Evolutionary conservation across 2,888 invertebrate genomes (phyloP).

Genomic region (Mesopsocus fuscifrons): DNA sequence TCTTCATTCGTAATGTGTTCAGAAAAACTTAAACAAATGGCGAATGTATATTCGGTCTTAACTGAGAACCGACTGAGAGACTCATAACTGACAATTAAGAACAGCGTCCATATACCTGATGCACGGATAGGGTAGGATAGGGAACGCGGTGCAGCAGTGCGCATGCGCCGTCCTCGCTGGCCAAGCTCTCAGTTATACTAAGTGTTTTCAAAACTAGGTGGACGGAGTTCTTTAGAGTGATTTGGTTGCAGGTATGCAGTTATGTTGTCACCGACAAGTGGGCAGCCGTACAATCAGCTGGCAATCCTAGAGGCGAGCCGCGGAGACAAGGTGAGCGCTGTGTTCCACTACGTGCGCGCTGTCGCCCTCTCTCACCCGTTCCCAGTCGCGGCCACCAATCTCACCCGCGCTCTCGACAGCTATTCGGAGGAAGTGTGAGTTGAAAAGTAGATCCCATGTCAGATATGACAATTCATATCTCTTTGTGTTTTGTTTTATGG

Average conservation of each 20-base stretch:
- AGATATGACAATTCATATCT: background rate
- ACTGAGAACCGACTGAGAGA: no score
- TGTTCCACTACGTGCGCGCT: slow-evolving; percentile 72
- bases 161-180: no score
- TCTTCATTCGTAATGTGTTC: no score
- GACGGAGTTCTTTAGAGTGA: no score
- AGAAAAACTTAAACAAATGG: no score
- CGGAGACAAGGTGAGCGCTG: slow-evolving; percentile 59
- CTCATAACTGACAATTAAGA: no score
- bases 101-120: no score
- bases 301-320: slow-evolving; percentile 63
- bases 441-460: slow-evolving; percentile 14
- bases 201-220: no score
- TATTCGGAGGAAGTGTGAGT: slow-evolving; percentile 28
- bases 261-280: slow-evolving; percentile 50
- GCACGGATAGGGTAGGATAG: no score
- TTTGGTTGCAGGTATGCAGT: slow-evolving; percentile 50
- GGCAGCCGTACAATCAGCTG: slow-evolving; percentile 80
- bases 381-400: slow-evolving; percentile 62
- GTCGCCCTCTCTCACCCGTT: slow-evolving; percentile 70
- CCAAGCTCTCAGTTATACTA: no score
- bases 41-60: no score
- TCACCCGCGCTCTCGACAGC: slow-evolving; percentile 47
- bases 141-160: no score
- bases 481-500: slow-evolving; percentile 6